Conservation (phyloP, 2,113 vertebrate genomes). For the Syrmaticus mikado region DNA sequence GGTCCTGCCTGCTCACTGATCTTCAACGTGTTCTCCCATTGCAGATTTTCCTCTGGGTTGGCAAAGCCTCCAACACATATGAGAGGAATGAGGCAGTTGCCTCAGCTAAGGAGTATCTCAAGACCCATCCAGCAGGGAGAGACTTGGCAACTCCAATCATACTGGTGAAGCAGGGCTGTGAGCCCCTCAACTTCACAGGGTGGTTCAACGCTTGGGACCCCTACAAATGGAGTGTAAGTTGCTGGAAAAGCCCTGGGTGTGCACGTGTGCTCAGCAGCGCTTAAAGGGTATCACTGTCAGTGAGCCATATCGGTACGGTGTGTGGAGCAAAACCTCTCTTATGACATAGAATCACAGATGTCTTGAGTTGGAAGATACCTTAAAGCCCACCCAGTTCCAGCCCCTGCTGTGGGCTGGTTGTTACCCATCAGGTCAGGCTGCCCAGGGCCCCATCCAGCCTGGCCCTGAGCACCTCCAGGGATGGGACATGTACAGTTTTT, state of each 20-base stretch:
- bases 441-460: too few relatives aligned
- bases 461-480: too few relatives aligned
- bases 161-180: slow-evolving; percentile 86
- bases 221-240: slow-evolving; percentile 91
- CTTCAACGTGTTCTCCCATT: not conserved
- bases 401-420: too few relatives aligned
- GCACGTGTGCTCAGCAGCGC: fast-evolving
- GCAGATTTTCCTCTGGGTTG: slow-evolving; percentile 92
- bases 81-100: slow-evolving; percentile 83
- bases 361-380: too few relatives aligned
- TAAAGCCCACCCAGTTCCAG: too few relatives aligned
- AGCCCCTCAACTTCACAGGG: slow-evolving; percentile 90
- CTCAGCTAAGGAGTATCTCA: slow-evolving; percentile 83
- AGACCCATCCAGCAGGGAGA: slow-evolving; percentile 85
- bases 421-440: too few relatives aligned
- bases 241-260: not conserved
- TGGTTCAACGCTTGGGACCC: slow-evolving; percentile 94
- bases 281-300: not conserved
- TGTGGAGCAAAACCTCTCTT: not conserved
- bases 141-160: slow-evolving; percentile 83
- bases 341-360: too few relatives aligned
- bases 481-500: too few relatives aligned
- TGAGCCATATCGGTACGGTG: not conserved
- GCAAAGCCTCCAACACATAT: slow-evolving; percentile 80
- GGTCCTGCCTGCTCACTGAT: not conserved